Conservation (phyloP, 2,888 invertebrate genomes). For the Chrysolina haemoptera region DNA sequence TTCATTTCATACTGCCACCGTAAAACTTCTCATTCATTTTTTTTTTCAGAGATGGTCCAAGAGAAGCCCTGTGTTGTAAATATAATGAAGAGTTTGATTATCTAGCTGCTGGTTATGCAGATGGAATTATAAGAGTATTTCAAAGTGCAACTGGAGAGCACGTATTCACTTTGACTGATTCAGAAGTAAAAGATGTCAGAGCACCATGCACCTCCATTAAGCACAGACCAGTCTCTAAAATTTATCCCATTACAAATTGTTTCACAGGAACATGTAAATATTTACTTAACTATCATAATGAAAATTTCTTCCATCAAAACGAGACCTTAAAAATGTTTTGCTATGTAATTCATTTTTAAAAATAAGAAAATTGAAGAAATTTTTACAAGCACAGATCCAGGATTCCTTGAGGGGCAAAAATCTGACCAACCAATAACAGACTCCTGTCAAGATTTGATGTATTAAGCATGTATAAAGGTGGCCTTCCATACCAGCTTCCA, state of each 20-base stretch:
- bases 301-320: too few species aligned
- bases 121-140: slow-evolving; percentile 75
- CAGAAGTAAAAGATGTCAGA: slow-evolving; percentile 65
- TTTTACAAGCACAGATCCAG: too few species aligned
- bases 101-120: slow-evolving; percentile 75
- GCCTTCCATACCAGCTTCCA: too few species aligned
- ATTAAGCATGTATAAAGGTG: too few species aligned
- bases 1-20: too few species aligned
- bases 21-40: too few species aligned
- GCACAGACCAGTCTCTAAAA: slow-evolving; percentile 74
- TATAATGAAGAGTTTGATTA: slow-evolving; percentile 76
- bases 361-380: too few species aligned
- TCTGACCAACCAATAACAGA: too few species aligned
- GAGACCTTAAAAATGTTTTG: too few species aligned
- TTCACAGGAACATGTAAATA: slow-evolving; percentile 75
- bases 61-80: slow-evolving; percentile 56
- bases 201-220: slow-evolving; percentile 76
- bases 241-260: slow-evolving; percentile 75
- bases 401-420: too few species aligned
- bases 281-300: neutral
- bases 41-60: slow-evolving; percentile 49
- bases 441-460: too few species aligned
- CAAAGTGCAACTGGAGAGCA: slow-evolving; percentile 71
- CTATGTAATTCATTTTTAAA: too few species aligned
- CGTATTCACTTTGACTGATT: slow-evolving; percentile 71